Evolutionary conservation across 2,797 vertebrate genomes (phyloP).

Genomic region (Vipera ursinii): DNA sequence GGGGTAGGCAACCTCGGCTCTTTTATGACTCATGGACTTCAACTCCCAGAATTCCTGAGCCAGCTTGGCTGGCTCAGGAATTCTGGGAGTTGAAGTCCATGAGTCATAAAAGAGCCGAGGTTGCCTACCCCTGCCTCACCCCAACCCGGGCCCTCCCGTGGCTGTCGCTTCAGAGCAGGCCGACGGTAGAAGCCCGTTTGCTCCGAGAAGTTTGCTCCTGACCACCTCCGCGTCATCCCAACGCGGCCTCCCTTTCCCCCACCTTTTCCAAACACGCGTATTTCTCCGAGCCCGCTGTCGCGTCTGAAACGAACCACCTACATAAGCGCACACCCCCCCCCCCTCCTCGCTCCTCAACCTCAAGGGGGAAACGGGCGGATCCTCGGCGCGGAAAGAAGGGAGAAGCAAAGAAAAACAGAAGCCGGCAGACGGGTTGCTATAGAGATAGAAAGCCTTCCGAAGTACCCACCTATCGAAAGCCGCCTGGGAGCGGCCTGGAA

Average conservation of each 20-base stretch:
- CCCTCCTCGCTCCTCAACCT: neutral
- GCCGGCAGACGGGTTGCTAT: neutral
- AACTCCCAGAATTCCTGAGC: too few species aligned
- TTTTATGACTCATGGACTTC: too few species aligned
- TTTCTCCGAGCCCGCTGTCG: neutral
- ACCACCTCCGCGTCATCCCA: neutral
- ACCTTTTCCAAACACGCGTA: neutral
- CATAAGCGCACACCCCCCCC: neutral
- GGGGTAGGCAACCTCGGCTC: too few species aligned
- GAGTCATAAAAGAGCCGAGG: too few species aligned
- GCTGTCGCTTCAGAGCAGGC: neutral
- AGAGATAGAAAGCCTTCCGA: neutral
- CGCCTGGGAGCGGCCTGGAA: neutral
- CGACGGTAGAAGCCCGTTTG: neutral
- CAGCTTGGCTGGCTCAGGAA: too few species aligned
- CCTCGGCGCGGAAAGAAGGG: neutral
- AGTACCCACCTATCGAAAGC: neutral
- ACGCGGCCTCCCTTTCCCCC: neutral
- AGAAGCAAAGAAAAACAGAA: neutral
- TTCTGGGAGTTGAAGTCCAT: too few species aligned
- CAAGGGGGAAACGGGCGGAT: neutral
- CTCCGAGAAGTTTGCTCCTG: neutral
- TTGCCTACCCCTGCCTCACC: neutral
- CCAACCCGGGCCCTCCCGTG: neutral
- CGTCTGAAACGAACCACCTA: neutral